Evolutionary conservation across 2,888 invertebrate genomes (phyloP), one percentile per base, ranked within the genome.

Genomic region (Eristalinus aeneus): DNA sequence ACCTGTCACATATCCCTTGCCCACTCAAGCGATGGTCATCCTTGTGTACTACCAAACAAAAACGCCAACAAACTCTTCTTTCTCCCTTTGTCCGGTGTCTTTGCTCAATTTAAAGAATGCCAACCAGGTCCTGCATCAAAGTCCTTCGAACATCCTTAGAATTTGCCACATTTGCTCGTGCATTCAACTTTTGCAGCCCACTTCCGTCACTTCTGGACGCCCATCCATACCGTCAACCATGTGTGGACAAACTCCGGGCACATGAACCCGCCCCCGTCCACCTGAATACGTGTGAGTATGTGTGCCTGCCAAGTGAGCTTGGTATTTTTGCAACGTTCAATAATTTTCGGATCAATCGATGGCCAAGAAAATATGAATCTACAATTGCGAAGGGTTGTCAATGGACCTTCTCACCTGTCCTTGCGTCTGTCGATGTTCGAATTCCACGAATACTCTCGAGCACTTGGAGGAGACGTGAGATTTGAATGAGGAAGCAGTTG

Each of bases 341-440:
- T 81, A 77, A 76, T 73, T 81, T 77, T 69, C 58, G 54, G 34
- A 86, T 82, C 82, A 73, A 86, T 81, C 69, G 73, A 75, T 36
- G 23, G 31, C 58, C 39, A 20, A 36, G 54, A 53, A 64, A 71
- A 71, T 63, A 60, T 60, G 63, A 65, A 71, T 65, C 34, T 58
- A 54, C 16, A 61, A 23, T 39, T 71, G 36, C 54, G 56, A 16
- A 12, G 67, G 61, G 53, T 67, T 36, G 61, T 31, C 32, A 72
- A 56, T 58, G 61, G 53, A 54, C 56, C 68, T 69, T 69, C 65
- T 71, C 74, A 74, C 69, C 79, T 74, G 69, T 60, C 32, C 68
- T 64, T 56, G 39, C 46, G 63, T 64, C 34, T 60, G 22, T 12
- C 56, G 34, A 74, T 58, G 64, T 68, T 72, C 23, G 65, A 61